phyloP scores from a whole-genome alignment of 35 echinoderm and acorn worm genomes.

The Lytechinus variegatus region DNA sequence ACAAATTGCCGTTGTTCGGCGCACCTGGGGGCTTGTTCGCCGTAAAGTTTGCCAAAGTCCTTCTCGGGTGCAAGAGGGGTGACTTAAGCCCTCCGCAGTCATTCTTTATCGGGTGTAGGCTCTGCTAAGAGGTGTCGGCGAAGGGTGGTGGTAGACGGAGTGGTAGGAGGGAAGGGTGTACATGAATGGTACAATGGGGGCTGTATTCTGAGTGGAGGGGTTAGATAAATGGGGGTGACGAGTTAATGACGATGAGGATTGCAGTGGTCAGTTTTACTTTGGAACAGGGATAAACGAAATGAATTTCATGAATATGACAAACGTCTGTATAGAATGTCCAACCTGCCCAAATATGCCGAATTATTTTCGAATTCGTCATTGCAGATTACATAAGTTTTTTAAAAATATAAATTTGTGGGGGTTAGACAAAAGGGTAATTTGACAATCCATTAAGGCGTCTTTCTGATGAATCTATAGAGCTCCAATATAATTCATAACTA shows the following conservation, averaged over 20 bases:
- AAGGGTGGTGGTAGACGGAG: background rate
- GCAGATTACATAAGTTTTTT: background rate
- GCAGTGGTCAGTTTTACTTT: background rate
- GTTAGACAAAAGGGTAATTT: background rate
- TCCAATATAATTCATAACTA: background rate
- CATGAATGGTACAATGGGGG: background rate
- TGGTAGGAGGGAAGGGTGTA: background rate
- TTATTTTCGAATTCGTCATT: background rate
- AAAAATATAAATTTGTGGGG: background rate
- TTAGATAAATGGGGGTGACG: background rate
- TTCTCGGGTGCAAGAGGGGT: background rate
- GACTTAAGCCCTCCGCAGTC: background rate
- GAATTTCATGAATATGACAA: background rate
- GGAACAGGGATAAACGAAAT: background rate
- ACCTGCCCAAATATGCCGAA: background rate
- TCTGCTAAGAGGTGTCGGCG: background rate
- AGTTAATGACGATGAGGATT: background rate
- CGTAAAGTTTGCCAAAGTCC: background rate
- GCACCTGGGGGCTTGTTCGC: background rate
- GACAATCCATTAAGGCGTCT: background rate
- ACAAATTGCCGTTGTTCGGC: background rate
- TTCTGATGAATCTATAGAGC: background rate
- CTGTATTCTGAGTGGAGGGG: background rate
- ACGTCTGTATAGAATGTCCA: background rate
- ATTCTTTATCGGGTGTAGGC: slow-evolving; percentile 9